Evolutionary conservation across 2,888 invertebrate species (phyloP).

Genomic region (Epirrhoe tristata): DNA sequence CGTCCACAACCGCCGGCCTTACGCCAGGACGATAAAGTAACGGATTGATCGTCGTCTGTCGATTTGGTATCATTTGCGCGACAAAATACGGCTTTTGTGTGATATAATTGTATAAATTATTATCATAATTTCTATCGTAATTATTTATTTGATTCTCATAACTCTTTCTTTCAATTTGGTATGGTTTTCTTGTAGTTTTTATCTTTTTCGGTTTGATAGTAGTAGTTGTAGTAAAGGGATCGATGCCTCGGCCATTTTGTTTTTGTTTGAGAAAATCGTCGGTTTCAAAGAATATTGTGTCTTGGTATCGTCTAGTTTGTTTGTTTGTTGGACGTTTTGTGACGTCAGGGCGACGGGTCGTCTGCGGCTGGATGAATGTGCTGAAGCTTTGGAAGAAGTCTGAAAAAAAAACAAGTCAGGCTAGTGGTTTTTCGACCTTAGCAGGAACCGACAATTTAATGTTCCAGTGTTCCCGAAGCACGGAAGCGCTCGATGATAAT

Average conservation of each 20-base stretch:
- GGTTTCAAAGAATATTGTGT: slow-evolving; percentile 38
- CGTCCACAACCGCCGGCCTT: slow-evolving; percentile 59
- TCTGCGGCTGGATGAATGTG: slow-evolving; percentile 53
- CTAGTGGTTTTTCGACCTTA: too few species aligned
- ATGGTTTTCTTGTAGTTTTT: slow-evolving; percentile 14
- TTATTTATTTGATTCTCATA: slow-evolving; percentile 13
- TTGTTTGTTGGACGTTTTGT: slow-evolving; percentile 36
- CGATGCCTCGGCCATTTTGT: slow-evolving; percentile 11
- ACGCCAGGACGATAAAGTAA: slow-evolving; percentile 63
- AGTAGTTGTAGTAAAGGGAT: slow-evolving; percentile 49
- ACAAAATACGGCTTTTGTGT: neutral
- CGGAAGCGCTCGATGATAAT: too few species aligned
- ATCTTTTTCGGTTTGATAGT: slow-evolving; percentile 52
- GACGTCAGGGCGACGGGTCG: slow-evolving; percentile 35
- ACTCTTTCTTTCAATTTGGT: slow-evolving; percentile 1
- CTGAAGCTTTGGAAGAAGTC: slow-evolving; percentile 67
- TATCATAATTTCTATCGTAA: slow-evolving; percentile 31
- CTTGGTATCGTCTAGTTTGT: slow-evolving; percentile 40
- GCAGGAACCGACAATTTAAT: too few species aligned
- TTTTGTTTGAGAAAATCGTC: slow-evolving; percentile 42
- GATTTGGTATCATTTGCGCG: slow-evolving; percentile 17
- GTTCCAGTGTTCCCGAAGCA: too few species aligned
- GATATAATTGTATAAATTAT: slow-evolving; percentile 25
- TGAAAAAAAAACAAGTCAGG: slow-evolving; percentile 49
- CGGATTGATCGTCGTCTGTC: slow-evolving; percentile 47